Percentiles rank a stretch among this genome's conserved stretches.
Evolutionary conservation across 1,140 invertebrate species (phyloP).

Genomic region (Aphelenchoides fujianensis): DNA sequence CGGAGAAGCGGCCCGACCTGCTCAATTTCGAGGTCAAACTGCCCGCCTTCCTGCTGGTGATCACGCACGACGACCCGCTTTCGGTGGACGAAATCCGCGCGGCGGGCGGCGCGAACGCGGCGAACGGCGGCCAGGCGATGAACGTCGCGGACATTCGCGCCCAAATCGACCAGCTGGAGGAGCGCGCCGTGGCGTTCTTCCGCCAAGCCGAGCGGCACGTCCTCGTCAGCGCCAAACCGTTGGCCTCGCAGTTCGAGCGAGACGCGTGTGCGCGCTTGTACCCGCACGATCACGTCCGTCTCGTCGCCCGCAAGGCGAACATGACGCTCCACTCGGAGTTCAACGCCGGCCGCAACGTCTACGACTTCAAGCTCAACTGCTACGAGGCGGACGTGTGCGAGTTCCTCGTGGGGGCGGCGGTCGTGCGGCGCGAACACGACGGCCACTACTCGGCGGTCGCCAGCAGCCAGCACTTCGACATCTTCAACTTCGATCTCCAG

Average conservation of each 20-base stretch:
- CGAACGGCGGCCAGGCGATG: background rate
- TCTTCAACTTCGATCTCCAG: conserved; percentile 12
- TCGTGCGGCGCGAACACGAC: background rate
- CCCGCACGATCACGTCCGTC: conserved; percentile 34
- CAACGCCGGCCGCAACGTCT: background rate
- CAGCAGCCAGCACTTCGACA: background rate
- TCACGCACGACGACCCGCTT: conserved; percentile 48
- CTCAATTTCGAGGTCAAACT: conserved; percentile 26
- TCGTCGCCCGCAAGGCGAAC: background rate
- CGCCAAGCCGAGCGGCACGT: conserved; percentile 1
- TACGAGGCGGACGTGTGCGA: background rate
- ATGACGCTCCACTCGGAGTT: conserved; percentile 15
- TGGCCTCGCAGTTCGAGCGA: conserved; percentile 24
- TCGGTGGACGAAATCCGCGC: conserved; percentile 1
- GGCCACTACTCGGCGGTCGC: background rate
- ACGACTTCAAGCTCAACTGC: background rate
- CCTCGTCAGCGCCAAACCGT: conserved; percentile 1
- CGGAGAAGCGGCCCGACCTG: conserved; percentile 41
- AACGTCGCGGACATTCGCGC: background rate
- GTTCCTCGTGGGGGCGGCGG: background rate
- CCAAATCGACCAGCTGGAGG: conserved; percentile 20
- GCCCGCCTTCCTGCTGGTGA: conserved; percentile 29
- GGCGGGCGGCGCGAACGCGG: background rate
- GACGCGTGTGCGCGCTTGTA: conserved; percentile 21
- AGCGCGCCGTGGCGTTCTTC: conserved; percentile 33